Conservation (phyloP, 2,888 invertebrate genomes). For the Pseudococcus jackbeardsleyi region DNA sequence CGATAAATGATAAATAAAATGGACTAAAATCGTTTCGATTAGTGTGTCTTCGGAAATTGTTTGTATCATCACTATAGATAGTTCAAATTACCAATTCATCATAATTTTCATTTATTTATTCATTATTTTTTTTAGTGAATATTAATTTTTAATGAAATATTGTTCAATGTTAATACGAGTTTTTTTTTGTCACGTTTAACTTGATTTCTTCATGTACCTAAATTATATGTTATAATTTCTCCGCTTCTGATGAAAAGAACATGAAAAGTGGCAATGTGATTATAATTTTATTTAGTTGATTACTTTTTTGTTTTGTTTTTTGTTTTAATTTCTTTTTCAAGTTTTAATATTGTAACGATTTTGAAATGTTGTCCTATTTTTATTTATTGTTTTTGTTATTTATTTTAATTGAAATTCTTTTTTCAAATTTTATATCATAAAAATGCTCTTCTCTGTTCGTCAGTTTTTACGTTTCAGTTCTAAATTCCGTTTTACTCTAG, state of each 20-base stretch:
- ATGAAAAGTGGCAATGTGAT: constrained; percentile 38
- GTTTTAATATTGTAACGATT: constrained; percentile 38
- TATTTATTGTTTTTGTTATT: constrained; percentile 27
- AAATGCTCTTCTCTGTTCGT: neutral
- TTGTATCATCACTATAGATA: neutral
- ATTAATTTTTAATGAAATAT: neutral
- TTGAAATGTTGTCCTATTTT: constrained; percentile 16
- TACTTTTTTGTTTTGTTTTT: constrained; percentile 43
- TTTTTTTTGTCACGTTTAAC: neutral
- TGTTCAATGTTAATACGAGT: neutral
- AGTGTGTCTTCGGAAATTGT: neutral
- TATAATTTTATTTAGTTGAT: constrained; percentile 40
- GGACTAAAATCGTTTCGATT: neutral
- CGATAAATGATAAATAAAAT: constrained; percentile 76
- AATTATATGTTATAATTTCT: neutral
- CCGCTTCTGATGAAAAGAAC: constrained; percentile 7
- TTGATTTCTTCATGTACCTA: neutral
- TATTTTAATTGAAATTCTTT: neutral
- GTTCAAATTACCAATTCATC: neutral
- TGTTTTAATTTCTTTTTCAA: constrained; percentile 33
- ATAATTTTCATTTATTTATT: constrained; percentile 10
- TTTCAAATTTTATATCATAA: neutral
- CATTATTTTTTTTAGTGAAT: neutral
- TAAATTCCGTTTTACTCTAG: neutral
- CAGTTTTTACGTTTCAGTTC: neutral